phyloP scores from a whole-genome alignment of 2,113 vertebrate genomes.

The Apistogramma diplotaenia region DNA sequence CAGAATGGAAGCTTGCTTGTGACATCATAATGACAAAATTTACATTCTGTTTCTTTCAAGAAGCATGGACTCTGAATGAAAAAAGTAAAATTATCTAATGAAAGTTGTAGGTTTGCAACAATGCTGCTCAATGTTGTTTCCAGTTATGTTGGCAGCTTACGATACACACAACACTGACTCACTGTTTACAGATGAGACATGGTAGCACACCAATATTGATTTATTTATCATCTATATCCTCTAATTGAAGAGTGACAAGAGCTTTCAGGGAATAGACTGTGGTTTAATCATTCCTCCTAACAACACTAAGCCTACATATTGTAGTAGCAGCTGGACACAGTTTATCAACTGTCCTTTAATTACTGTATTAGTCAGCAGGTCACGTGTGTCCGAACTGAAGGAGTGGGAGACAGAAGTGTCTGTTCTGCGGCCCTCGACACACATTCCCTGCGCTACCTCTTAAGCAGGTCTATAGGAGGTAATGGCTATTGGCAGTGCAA shows the following conservation, averaged over 20 bases:
- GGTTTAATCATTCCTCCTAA: conserved; percentile 14
- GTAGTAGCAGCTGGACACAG: not conserved
- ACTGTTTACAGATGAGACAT: not conserved
- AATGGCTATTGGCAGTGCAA: conserved; percentile 28
- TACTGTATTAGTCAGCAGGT: conserved; percentile 18
- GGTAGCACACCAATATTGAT: not conserved
- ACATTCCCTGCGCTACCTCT: not conserved
- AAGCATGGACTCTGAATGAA: too few relatives aligned
- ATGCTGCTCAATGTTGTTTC: too few relatives aligned
- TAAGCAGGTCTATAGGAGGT: conserved; percentile 5
- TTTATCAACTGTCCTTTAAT: conserved; percentile 42
- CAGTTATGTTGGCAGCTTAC: not conserved
- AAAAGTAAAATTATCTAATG: too few relatives aligned
- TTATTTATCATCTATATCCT: conserved; percentile 27
- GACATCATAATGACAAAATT: too few relatives aligned
- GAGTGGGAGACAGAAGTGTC: not conserved
- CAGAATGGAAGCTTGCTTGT: too few relatives aligned
- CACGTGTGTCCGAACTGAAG: not conserved
- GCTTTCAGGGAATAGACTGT: not conserved
- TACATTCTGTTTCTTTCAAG: too few relatives aligned
- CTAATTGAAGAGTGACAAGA: conserved; percentile 19
- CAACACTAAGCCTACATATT: conserved; percentile 1
- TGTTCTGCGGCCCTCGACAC: conserved; percentile 11
- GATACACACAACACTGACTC: not conserved
- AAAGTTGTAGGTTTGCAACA: too few relatives aligned